Conservation (phyloP, 2,888 invertebrate genomes). For the Acleris sparsana region DNA sequence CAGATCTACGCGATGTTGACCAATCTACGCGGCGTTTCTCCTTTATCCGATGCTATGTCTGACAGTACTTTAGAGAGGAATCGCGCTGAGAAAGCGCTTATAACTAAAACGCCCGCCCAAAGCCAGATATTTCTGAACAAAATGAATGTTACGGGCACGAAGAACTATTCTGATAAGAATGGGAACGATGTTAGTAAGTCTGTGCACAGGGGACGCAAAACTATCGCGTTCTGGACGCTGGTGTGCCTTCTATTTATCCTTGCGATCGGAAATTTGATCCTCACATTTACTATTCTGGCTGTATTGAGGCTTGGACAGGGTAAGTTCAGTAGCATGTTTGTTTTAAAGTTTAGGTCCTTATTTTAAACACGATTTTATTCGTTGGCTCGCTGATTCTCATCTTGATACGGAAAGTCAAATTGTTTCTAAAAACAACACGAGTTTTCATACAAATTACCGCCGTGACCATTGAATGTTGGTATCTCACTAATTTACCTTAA, state of each 20-base stretch:
- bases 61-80: constrained; percentile 69
- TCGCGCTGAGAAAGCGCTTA: constrained; percentile 70
- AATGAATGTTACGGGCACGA: constrained; percentile 49
- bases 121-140: constrained; percentile 60
- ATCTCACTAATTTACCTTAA: too few species aligned
- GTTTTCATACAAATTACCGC: too few species aligned
- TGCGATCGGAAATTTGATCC: constrained; percentile 90
- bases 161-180: constrained; percentile 76
- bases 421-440: too few species aligned
- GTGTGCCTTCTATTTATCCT: constrained; percentile 87
- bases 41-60: constrained; percentile 72
- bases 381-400: too few species aligned
- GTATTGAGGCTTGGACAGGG: constrained; percentile 90
- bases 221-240: constrained; percentile 91
- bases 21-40: constrained; percentile 68
- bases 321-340: constrained; percentile 42
- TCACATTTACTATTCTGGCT: constrained; percentile 91
- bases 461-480: too few species aligned
- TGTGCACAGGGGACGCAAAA: constrained; percentile 79
- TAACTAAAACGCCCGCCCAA: constrained; percentile 67
- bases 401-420: too few species aligned
- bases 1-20: constrained; percentile 54
- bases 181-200: constrained; percentile 73
- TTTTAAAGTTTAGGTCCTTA: too few species aligned
- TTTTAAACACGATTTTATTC: too few species aligned